Evolutionary conservation across 2,797 vertebrate species (phyloP), one percentile per base, ranked within the genome.

Genomic region (Vespertilio murinus): DNA sequence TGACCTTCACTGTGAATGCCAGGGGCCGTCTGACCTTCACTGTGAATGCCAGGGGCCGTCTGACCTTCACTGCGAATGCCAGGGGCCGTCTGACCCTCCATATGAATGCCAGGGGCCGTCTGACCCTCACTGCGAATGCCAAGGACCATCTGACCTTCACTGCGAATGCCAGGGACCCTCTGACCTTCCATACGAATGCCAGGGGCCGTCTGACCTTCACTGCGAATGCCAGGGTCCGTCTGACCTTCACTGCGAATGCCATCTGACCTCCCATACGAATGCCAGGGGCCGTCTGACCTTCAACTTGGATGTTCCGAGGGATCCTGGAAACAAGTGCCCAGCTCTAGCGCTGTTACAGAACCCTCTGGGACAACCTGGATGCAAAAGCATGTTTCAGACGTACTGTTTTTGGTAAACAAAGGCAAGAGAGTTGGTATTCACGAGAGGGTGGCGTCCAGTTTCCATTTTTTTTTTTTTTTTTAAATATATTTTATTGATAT

Each of bases 381-480:
- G 45, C n/a, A 74, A 69, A 71, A 82, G 28, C 74, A 42, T 25
- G 23, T 56, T 95, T 89, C 49, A 91, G 91, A 80, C 69, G 45
- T 25, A 42, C 12, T 30, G 14, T 45, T 91, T 88, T 79, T 23
- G n/a, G n/a, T 59, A 74, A 88, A 56, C 33, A 80, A 69, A 89
- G 40, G 9, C 82, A 90, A 88, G 22, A 45, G 52, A 11, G 2
- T 59, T 67, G 59, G 67, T 67, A 61, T 18, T 47, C 25, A 35
- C 22, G 20, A 77, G 69, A 78, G 23, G 23, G 65, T 54, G n/a
- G 5, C 6, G 12, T 84, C 70, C 16, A 30, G n/a, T 75, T 94
- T 93, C 71, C 74, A 16, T 49, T 93, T 93, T 77, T 47, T n/a
- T n/a, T n/a, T n/a, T n/a, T n/a, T n/a, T n/a, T n/a, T n/a, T n/a